These are phyloP conservation scores for Carabus problematicus DNA, from an alignment of 2,888 invertebrate species.

Conservation along the genomic window DNA sequence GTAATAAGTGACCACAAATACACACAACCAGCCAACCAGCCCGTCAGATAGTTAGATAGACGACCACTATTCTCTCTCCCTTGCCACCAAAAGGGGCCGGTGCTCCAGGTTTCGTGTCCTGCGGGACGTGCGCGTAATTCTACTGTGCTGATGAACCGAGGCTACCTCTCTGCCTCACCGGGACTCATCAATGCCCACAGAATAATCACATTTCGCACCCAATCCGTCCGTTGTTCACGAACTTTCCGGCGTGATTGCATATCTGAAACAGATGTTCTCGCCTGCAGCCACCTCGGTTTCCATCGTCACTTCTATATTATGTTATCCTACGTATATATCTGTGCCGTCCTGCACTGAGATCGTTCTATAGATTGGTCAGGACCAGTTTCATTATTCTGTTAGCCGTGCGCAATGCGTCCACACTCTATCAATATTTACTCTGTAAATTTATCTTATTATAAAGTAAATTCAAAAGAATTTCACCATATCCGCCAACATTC, in stretches of 20 bases:
- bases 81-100: background rate
- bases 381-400: too few relatives aligned
- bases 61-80: too few relatives aligned
- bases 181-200: constrained; percentile 10
- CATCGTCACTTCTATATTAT: too few relatives aligned
- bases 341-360: too few relatives aligned
- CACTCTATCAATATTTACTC: too few relatives aligned
- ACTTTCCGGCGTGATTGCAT: constrained; percentile 17
- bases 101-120: background rate
- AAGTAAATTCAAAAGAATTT: too few relatives aligned
- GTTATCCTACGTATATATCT: too few relatives aligned
- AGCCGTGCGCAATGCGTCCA: too few relatives aligned
- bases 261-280: constrained; percentile 21
- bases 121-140: background rate
- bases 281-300: background rate
- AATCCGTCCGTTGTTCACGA: background rate
- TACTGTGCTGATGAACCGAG: constrained; percentile 6
- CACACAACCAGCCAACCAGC: constrained; percentile 5
- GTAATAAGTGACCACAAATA: constrained; percentile 6
- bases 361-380: too few relatives aligned
- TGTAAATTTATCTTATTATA: too few relatives aligned
- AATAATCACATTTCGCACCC: constrained; percentile 34
- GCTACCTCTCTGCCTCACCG: background rate
- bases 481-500: too few relatives aligned
- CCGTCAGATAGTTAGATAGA: too few relatives aligned